phyloP scores from a whole-genome alignment of 2,888 invertebrate genomes.

The Zhuqinia jingwanae region DNA sequence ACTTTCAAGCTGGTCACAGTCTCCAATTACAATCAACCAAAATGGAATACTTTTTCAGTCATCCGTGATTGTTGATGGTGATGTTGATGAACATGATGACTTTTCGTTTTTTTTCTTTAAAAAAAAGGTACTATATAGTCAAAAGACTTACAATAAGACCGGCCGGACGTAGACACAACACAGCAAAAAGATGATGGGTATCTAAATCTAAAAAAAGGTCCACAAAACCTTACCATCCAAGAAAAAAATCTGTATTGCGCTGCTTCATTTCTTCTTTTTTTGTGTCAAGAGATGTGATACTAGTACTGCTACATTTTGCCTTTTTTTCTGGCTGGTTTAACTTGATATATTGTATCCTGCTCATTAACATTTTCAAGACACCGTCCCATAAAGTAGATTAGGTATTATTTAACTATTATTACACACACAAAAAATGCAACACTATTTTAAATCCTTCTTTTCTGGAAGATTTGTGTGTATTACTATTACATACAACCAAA shows the following conservation, averaged over 20 bases:
- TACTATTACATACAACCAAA: slow-evolving; percentile 1
- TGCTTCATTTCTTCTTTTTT: slow-evolving; percentile 14
- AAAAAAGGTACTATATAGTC: slow-evolving; percentile 9
- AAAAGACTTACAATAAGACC: neutral
- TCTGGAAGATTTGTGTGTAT: too few relatives aligned
- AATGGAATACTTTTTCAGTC: slow-evolving; percentile 40
- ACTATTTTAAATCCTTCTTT: neutral
- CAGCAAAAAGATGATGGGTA: neutral
- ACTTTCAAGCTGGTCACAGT: neutral
- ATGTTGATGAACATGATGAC: slow-evolving; percentile 23
- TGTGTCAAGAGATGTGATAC: neutral
- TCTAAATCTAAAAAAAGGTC: slow-evolving; percentile 37
- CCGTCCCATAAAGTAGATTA: neutral
- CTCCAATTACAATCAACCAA: slow-evolving; percentile 37
- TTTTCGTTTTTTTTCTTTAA: slow-evolving; percentile 26
- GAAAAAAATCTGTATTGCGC: slow-evolving; percentile 21
- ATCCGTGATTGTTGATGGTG: slow-evolving; percentile 12
- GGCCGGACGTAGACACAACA: neutral
- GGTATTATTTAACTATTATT: slow-evolving; percentile 4
- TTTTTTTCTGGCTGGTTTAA: neutral
- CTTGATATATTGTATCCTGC: neutral
- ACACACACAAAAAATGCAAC: too few relatives aligned
- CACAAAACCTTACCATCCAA: neutral
- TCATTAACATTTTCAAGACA: slow-evolving; percentile 28
- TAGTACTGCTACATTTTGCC: too few relatives aligned